Percentiles rank a stretch among this genome's conserved stretches.
phyloP scores from a whole-genome alignment of 2,113 vertebrate species.

The Ancistrus triradiatus region DNA sequence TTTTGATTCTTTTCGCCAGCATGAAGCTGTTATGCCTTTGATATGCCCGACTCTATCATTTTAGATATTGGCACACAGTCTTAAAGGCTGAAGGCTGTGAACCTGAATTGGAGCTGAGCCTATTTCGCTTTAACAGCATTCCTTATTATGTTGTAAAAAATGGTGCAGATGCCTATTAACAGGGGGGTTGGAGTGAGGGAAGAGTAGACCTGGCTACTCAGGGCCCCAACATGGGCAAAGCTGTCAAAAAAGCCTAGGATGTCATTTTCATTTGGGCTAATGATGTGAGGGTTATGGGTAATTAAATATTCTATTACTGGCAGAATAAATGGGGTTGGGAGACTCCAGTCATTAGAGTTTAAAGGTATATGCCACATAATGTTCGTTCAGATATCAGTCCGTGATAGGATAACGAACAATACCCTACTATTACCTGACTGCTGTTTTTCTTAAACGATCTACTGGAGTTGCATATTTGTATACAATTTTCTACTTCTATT shows the following conservation, averaged over 20 bases:
- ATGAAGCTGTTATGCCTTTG: background rate
- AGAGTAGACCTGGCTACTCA: background rate
- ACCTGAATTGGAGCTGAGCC: background rate
- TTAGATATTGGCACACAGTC: background rate
- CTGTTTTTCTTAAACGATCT: too few species aligned
- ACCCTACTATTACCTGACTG: too few species aligned
- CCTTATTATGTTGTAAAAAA: conserved; percentile 17
- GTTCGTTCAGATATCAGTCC: too few species aligned
- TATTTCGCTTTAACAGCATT: conserved; percentile 15
- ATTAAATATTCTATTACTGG: conserved; percentile 3
- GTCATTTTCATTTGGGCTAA: too few species aligned
- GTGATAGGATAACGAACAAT: too few species aligned
- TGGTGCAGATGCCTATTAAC: conserved; percentile 8
- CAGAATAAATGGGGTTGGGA: background rate
- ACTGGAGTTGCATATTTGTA: too few species aligned
- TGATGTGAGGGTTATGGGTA: background rate
- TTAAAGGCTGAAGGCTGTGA: background rate
- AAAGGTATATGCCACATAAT: too few species aligned
- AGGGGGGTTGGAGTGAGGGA: background rate
- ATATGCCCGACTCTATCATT: background rate
- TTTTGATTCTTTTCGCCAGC: background rate
- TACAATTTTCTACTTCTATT: too few species aligned
- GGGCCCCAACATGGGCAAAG: background rate
- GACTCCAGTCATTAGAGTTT: too few species aligned
- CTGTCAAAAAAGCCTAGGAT: background rate